Evolutionary conservation across 2,113 vertebrate genomes (phyloP), one percentile per base, ranked within the genome.

Genomic region (Lepisosteus oculatus): DNA sequence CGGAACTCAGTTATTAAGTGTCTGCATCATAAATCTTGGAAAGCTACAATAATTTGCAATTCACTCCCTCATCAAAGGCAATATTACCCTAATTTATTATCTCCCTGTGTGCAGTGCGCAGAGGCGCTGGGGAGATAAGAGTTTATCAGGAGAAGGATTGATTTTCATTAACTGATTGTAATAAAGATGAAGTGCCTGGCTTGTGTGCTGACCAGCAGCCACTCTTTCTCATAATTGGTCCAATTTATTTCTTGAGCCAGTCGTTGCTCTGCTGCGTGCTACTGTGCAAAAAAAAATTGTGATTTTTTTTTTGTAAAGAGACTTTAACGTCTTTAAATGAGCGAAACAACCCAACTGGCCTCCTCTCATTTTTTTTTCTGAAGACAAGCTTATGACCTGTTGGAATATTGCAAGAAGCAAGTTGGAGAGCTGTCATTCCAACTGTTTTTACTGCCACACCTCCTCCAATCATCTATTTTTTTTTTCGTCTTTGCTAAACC

Each of bases 101-200:
- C 88, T 91, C 88, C 90, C 81, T 42, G 80, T 78, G 77, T 79
- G 78, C 81, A 82, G 85, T 83, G 82, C 69, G 83, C 78, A 85
- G 85, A 88, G 87, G 90, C 86, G 90, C 88, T 81, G 72, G 79
- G 87, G 80, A 91, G 91, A 91, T 93, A 93, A 93, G 90, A 92
- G 90, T 92, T 90, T 92, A 93, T 93, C 91, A 93, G 89, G 88
- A 91, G 85, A 85, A 82, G 91, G 90, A 93, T 93, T 92, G 90
- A 92, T 93, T 93, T 93, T 92, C 91, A 93, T 93, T 92, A 92
- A 92, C 88, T 89, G 89, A 93, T 91, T 88, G 89, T 91, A 92
- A 93, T 92, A 93, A 93, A 92, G 91, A 93, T 91, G 90, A 92
- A 93, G 89, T 89, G 83, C 91, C 85, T 79, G 81, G 85, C 77